Evolutionary conservation across 35 echinoderm and acorn worm species (phyloP).

Genomic region (Apostichopus japonicus): DNA sequence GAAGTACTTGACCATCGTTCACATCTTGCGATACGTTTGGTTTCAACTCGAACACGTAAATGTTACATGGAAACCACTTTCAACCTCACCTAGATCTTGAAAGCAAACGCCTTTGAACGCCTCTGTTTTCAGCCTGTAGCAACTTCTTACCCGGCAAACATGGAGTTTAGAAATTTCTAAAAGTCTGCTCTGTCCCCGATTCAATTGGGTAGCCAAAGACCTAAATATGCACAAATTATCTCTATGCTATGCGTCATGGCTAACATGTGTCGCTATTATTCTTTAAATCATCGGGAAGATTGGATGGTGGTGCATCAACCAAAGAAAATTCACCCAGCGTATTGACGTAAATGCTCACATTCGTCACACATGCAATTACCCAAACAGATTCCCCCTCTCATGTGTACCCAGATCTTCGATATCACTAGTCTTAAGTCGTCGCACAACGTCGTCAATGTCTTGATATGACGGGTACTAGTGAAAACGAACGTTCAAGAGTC

Average conservation of each 20-base stretch:
- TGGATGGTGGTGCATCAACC: slow-evolving; percentile 21
- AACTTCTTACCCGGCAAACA: slow-evolving; percentile 29
- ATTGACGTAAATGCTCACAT: slow-evolving; percentile 6
- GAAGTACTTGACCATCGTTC: neutral
- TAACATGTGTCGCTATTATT: slow-evolving; percentile 1
- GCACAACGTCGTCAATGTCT: slow-evolving; percentile 8
- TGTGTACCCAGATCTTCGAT: neutral
- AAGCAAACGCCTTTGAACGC: slow-evolving; percentile 19
- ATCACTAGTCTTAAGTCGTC: neutral
- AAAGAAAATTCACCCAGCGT: slow-evolving; percentile 26
- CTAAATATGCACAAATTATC: slow-evolving; percentile 60
- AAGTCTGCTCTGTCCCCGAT: slow-evolving; percentile 3
- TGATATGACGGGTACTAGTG: neutral
- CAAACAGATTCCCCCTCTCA: slow-evolving; percentile 9
- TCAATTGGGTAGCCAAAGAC: slow-evolving; percentile 17
- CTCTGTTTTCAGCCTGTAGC: neutral
- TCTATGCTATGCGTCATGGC: neutral
- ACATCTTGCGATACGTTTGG: neutral
- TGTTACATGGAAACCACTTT: slow-evolving; percentile 14
- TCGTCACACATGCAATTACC: slow-evolving; percentile 23
- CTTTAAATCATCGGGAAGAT: neutral
- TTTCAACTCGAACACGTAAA: slow-evolving; percentile 36
- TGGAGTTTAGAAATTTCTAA: slow-evolving; percentile 5
- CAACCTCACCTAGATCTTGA: slow-evolving; percentile 6
- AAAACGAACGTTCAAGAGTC: slow-evolving; percentile 25